phyloP scores from a whole-genome alignment of 1,140 invertebrate genomes.

The Zophobas morio region DNA sequence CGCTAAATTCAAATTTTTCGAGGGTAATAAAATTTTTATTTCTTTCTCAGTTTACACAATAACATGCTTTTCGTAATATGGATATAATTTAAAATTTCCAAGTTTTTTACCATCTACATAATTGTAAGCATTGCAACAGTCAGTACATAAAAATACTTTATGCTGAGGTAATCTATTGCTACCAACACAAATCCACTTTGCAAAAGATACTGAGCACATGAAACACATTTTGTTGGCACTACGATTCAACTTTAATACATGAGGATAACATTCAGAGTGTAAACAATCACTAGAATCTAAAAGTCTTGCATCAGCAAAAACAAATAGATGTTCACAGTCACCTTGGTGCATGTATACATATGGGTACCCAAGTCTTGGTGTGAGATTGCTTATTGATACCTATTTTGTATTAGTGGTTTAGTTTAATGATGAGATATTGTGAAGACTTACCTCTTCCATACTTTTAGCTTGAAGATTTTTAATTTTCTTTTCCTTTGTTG shows the following conservation, averaged over 20 bases:
- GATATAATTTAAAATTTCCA: slow-evolving; percentile 72
- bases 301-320: slow-evolving; percentile 80
- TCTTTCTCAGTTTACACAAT: not conserved
- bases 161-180: slow-evolving; percentile 76
- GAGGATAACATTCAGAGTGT: slow-evolving; percentile 70
- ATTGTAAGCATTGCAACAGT: slow-evolving; percentile 77
- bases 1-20: not conserved
- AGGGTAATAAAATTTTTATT: not conserved
- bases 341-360: slow-evolving; percentile 91
- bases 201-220: slow-evolving; percentile 70
- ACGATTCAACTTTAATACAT: slow-evolving; percentile 67
- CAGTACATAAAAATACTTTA: slow-evolving; percentile 77
- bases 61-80: slow-evolving; percentile 60
- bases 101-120: slow-evolving; percentile 75
- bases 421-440: not conserved
- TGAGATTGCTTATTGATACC: slow-evolving; percentile 72
- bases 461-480: slow-evolving; percentile 68
- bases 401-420: not conserved
- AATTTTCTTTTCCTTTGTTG: slow-evolving; percentile 65
- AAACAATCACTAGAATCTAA: slow-evolving; percentile 70
- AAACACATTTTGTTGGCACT: slow-evolving; percentile 69
- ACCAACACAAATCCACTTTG: slow-evolving; percentile 74
- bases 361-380: slow-evolving; percentile 69
- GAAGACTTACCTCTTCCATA: slow-evolving; percentile 71
- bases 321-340: slow-evolving; percentile 89